These are phyloP conservation scores for Xenopus petersii DNA, from an alignment of 2,797 vertebrate genomes.

Conservation along the genomic window DNA sequence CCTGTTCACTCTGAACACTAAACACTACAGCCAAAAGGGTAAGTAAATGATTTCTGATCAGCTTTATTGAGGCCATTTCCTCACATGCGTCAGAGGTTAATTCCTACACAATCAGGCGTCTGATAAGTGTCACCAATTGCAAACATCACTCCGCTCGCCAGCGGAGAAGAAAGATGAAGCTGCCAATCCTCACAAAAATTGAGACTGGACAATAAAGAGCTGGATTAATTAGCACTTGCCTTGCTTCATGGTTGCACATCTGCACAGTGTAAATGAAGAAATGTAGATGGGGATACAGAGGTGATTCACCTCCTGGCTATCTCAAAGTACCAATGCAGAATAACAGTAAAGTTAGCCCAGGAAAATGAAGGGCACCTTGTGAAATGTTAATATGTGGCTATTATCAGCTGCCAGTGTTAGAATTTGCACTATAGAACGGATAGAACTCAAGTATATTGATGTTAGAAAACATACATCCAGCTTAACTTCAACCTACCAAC, in stretches of 20 bases:
- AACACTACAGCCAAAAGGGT: conserved; percentile 43
- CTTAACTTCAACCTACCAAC: no score
- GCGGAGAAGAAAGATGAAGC: conserved; percentile 27
- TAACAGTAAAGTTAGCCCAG: no score
- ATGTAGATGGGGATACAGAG: no score
- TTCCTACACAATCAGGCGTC: conserved; percentile 61
- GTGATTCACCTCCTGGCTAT: no score
- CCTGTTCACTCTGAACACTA: conserved; percentile 13
- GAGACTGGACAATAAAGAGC: conserved; percentile 3
- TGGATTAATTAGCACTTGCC: conserved; percentile 12
- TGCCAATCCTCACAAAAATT: not conserved
- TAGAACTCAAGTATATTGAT: no score
- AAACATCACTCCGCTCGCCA: conserved; percentile 11
- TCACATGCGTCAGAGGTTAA: conserved; percentile 69
- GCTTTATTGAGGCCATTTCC: conserved; percentile 67
- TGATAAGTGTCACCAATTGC: conserved; percentile 39
- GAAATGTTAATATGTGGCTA: no score
- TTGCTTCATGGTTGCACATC: not conserved
- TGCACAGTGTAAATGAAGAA: no score
- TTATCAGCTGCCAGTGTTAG: no score
- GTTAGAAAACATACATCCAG: no score
- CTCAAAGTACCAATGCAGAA: no score
- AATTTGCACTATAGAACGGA: no score
- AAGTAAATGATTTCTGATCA: conserved; percentile 61
- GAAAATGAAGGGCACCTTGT: no score